Evolutionary conservation across 1,140 invertebrate genomes (phyloP).

Genomic region (Trichogramma pretiosum): DNA sequence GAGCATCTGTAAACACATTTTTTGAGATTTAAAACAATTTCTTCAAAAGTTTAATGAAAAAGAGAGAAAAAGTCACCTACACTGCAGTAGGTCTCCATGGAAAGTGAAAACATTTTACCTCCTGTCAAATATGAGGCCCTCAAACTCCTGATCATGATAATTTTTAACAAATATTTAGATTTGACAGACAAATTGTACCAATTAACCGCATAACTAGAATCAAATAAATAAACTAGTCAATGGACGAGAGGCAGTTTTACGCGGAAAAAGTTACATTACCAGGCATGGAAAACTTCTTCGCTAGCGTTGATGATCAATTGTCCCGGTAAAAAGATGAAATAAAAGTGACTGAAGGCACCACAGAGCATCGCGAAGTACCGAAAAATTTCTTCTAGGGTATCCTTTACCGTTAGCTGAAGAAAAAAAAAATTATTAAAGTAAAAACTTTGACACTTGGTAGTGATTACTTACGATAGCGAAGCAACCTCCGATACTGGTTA

Average conservation of each 20-base stretch:
- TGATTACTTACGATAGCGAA: not conserved
- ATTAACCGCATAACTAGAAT: conserved; percentile 4
- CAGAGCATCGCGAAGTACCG: not conserved
- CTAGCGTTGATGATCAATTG: conserved; percentile 5
- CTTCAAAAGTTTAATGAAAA: too few species aligned
- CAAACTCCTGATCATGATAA: conserved; percentile 3
- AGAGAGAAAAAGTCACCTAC: too few species aligned
- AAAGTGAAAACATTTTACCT: conserved; percentile 4
- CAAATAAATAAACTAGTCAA: too few species aligned
- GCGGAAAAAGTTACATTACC: not conserved
- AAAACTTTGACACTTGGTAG: too few species aligned
- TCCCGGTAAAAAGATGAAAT: conserved; percentile 6
- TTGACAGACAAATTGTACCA: conserved; percentile 7
- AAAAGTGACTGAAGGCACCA: not conserved
- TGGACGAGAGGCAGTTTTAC: too few species aligned
- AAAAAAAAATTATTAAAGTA: too few species aligned
- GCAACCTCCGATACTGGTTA: not conserved
- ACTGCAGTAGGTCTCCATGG: conserved; percentile 7
- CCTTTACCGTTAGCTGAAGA: too few species aligned
- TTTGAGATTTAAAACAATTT: too few species aligned
- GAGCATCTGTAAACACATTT: not conserved
- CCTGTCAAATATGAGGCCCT: not conserved
- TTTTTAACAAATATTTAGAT: conserved; percentile 1
- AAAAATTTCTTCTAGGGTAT: not conserved
- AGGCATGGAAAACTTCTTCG: not conserved